Conservation (phyloP, 37 sponge, comb jelly and placozoan species). For the Diacarnus erythraeanus region DNA sequence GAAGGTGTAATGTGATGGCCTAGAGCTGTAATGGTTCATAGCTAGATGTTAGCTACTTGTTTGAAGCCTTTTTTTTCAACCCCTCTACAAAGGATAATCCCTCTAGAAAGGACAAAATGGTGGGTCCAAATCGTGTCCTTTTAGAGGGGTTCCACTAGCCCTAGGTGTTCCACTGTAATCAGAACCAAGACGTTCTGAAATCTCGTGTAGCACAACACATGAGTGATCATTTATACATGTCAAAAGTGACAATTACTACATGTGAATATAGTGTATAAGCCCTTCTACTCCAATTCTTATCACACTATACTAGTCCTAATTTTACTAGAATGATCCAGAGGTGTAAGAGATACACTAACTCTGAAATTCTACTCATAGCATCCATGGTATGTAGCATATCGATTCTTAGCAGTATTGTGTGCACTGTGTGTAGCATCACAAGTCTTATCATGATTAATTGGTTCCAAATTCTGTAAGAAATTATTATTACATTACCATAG, state of each 20-base stretch:
- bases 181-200: conserved; percentile 63
- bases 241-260: too few relatives aligned
- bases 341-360: not conserved
- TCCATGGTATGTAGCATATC: conserved; percentile 84
- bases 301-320: too few relatives aligned
- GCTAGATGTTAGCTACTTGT: too few relatives aligned
- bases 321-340: not conserved
- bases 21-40: too few relatives aligned
- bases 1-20: too few relatives aligned
- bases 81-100: too few relatives aligned
- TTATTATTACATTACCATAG: not conserved
- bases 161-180: too few relatives aligned
- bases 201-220: conserved; percentile 69
- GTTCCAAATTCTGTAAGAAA: conserved; percentile 62
- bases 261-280: not conserved
- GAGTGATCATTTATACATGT: conserved; percentile 83
- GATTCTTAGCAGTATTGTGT: conserved; percentile 73
- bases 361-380: conserved; percentile 66
- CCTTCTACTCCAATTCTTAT: too few relatives aligned
- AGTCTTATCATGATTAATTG: conserved; percentile 49
- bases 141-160: too few relatives aligned
- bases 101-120: too few relatives aligned
- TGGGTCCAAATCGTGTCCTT: conserved; percentile 88
- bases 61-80: too few relatives aligned
- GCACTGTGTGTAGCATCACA: conserved; percentile 53